Percentiles rank a stretch among this genome's conserved stretches.
Evolutionary conservation across 2,113 vertebrate genomes (phyloP).

Genomic region (Candoia aspera): DNA sequence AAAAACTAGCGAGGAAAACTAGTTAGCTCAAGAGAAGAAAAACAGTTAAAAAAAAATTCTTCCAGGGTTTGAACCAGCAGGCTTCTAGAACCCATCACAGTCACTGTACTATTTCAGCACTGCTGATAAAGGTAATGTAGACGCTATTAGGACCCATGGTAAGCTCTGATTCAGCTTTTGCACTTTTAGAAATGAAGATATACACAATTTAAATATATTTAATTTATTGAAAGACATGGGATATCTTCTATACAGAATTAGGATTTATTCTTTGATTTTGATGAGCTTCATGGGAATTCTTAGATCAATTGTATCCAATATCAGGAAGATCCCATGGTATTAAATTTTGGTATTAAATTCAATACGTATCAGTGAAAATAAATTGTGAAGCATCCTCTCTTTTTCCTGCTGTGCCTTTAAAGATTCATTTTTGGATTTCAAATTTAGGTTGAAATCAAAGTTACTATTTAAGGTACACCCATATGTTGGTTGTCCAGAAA

Average conservation of each 20-base stretch:
- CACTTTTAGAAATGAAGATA: neutral
- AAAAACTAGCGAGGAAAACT: too few relatives aligned
- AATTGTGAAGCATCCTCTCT: neutral
- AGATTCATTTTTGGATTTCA: neutral
- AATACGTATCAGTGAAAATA: neutral
- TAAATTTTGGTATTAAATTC: neutral
- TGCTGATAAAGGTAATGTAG: too few relatives aligned
- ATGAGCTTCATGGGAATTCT: neutral
- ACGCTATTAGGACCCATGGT: neutral
- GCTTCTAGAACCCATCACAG: too few relatives aligned
- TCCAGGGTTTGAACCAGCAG: too few relatives aligned
- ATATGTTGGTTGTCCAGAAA: neutral
- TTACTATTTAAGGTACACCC: neutral
- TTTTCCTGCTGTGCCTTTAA: neutral
- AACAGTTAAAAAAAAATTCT: too few relatives aligned
- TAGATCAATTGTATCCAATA: neutral
- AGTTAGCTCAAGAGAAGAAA: too few relatives aligned
- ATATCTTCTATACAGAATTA: neutral
- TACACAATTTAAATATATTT: neutral
- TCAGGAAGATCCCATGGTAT: neutral
- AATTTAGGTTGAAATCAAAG: neutral
- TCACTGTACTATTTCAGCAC: too few relatives aligned
- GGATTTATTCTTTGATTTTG: neutral
- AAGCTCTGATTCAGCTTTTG: neutral
- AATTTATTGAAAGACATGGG: neutral